Percentiles rank a stretch among this genome's conserved stretches.
Conservation (phyloP, 2,797 vertebrate species). For the Paratrypauchen microcephalus region DNA sequence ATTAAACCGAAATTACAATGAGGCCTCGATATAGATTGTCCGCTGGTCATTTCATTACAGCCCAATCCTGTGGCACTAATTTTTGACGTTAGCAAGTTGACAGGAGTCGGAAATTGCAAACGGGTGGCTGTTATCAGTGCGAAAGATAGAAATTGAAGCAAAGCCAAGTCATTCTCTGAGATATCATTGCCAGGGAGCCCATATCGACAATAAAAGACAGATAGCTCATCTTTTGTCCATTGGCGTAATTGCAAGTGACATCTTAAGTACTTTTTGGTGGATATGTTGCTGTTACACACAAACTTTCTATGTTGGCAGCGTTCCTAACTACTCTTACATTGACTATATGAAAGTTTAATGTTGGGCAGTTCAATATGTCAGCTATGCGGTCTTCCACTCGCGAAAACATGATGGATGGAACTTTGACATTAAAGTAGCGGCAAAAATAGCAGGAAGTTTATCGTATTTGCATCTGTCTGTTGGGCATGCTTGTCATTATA, state of each 20-base stretch:
- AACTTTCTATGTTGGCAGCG: background rate
- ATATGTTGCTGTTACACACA: background rate
- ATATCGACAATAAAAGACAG: background rate
- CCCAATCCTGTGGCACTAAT: conserved; percentile 66
- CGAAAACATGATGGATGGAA: background rate
- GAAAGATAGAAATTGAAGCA: conserved; percentile 65
- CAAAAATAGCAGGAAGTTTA: background rate
- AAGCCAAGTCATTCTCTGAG: conserved; percentile 52
- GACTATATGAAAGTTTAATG: conserved; percentile 4
- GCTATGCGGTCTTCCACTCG: background rate
- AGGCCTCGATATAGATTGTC: conserved; percentile 64
- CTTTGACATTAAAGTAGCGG: background rate
- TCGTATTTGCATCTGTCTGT: background rate
- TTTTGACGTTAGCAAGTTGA: conserved; percentile 73
- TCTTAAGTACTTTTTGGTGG: conserved; percentile 1
- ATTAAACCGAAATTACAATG: conserved; percentile 52
- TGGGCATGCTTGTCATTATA: background rate
- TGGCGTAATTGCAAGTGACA: background rate
- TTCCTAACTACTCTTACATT: conserved; percentile 5
- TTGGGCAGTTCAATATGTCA: conserved; percentile 4
- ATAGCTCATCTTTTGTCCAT: background rate
- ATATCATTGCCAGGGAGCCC: conserved; percentile 21
- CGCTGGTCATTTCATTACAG: conserved; percentile 75
- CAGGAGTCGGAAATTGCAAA: conserved; percentile 71
- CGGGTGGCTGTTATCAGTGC: conserved; percentile 62